Evolutionary conservation across 2,888 invertebrate species (phyloP).

Genomic region (Stenodera caucasica): DNA sequence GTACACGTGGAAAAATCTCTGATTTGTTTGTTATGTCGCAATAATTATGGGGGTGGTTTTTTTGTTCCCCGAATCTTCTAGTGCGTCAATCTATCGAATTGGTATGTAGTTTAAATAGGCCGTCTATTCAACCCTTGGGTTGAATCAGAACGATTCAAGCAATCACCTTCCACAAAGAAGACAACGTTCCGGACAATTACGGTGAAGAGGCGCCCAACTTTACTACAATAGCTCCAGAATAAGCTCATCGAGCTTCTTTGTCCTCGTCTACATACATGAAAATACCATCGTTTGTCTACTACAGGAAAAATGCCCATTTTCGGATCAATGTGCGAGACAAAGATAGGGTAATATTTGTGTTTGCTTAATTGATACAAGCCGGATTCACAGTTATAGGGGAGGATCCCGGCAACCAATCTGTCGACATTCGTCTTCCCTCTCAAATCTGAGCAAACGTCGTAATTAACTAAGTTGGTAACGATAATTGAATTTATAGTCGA

Average conservation of each 20-base stretch:
- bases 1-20: too few relatives aligned
- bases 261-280: constrained; percentile 21
- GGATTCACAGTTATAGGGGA: constrained; percentile 16
- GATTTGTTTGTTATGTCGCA: too few relatives aligned
- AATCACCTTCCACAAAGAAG: constrained; percentile 50
- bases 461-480: constrained; percentile 52
- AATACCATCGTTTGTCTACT: constrained; percentile 11
- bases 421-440: constrained; percentile 33
- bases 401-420: constrained; percentile 34
- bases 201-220: constrained; percentile 25
- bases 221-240: constrained; percentile 25
- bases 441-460: constrained; percentile 39
- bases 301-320: background rate
- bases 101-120: constrained; percentile 41
- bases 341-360: constrained; percentile 22
- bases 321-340: background rate
- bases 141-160: constrained; percentile 46
- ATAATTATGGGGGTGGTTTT: too few relatives aligned
- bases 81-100: background rate
- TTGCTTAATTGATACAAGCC: constrained; percentile 29
- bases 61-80: too few relatives aligned
- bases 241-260: constrained; percentile 26
- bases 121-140: constrained; percentile 47
- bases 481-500: constrained; percentile 52
- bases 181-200: constrained; percentile 50